Conservation (phyloP, 2,797 vertebrate species). For the Bradypodion ventrale region DNA sequence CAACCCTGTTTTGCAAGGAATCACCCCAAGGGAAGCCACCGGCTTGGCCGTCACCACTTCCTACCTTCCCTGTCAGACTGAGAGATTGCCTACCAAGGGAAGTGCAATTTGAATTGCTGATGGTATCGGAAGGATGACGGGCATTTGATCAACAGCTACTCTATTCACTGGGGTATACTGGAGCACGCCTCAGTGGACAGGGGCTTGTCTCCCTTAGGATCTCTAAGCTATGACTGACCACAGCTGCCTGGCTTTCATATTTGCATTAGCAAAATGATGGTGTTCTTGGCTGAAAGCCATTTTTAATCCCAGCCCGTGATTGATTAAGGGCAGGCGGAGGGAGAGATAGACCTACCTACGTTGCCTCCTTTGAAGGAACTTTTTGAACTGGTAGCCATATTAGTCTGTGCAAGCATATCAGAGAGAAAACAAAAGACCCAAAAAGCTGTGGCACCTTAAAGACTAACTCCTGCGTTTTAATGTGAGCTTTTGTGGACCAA, state of each 20-base stretch:
- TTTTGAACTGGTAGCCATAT: too few relatives aligned
- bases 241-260: background rate
- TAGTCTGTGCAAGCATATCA: too few relatives aligned
- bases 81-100: background rate
- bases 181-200: background rate
- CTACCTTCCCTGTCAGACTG: background rate
- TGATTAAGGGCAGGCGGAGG: background rate
- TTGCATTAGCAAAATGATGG: background rate
- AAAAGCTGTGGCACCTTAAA: too few relatives aligned
- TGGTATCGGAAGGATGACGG: background rate
- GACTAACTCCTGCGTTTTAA: too few relatives aligned
- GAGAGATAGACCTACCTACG: background rate
- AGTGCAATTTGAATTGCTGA: background rate
- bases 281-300: background rate
- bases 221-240: background rate
- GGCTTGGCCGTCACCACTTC: background rate
- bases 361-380: background rate
- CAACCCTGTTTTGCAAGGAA: background rate
- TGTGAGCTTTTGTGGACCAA: too few relatives aligned
- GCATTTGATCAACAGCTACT: background rate
- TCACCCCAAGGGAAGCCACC: too few relatives aligned
- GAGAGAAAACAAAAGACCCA: too few relatives aligned
- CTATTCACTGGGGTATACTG: background rate
- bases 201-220: background rate
- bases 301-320: background rate